Base-by-base conservation (phyloP, 2,797 vertebrate species). In the Acanthis flammea region DNA sequence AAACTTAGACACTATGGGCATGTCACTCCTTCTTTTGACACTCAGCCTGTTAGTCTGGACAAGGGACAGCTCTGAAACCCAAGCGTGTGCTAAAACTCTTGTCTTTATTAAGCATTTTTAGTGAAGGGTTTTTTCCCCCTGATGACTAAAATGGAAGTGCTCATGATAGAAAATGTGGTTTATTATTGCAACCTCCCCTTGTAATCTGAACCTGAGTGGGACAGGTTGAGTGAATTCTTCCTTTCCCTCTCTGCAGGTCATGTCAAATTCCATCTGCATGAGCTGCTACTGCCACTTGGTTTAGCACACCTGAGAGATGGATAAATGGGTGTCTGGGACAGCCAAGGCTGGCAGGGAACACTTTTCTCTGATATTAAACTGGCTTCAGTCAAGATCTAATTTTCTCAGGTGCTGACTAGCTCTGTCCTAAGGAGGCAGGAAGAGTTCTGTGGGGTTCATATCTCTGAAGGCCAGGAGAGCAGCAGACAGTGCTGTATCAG, bases 11-110 rank as follows among this genome's bases (percentile, higher is more conserved):
- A 71, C 94, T 48, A 12, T 66, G 85, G 87, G 91, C 84, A 76
- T 96, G 87, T 94, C 91, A 95, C 76, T 94, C 55, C 84, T 91
- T 90, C 91, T 96, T 97, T 96, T 94, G 87, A 75, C 72, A 18
- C 82, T 35, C 45, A 82, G 73, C 62, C 58, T 90, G 22, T 39
- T 86, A 93, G 73, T 63, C 39, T 86, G 87, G 90, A 53, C 44
- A 86, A 54, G 62, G 44, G 39, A 35, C 72, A 68, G 62, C 66
- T 84, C 62, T 83, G 68, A 80, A 89, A 55, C 25, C 23, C 47
- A 24, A 39, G n/a, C 45, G 18, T 3, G 2, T 50, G 5, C 77
- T 73, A 35, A 54, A 95, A 41, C 35, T 14, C 55, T 37, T 65
- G 30, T 37, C 35, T 74, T 23, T 54, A 37, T 66, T 74, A 31